Base-by-base conservation (phyloP, 2,888 invertebrate species). In the Lithophane semibrunnea region DNA sequence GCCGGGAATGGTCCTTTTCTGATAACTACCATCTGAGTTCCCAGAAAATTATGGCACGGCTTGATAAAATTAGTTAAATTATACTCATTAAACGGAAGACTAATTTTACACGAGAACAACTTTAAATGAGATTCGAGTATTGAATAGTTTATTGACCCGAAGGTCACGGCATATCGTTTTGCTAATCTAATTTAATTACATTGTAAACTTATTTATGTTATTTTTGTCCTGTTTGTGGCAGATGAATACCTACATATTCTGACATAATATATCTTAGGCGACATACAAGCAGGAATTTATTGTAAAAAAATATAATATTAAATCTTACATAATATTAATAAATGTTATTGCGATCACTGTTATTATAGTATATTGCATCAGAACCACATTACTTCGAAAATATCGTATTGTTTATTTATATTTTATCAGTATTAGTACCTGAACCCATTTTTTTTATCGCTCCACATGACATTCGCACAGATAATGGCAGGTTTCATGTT, bases 401-500 rank as follows among this genome's bases (percentile, higher is more conserved):
- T 44, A 82, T 65, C 18, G 60, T 29, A 63, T 70, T 76, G 72
- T 76, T 86, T 83, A 77, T 83, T 73, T 83, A 73, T 73, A 81
- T 73, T 71, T 83, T 83, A 83, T 83, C 83, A 77, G 70, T 60
- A 77, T 4, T 37, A 69, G 56, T 83, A 80, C 73, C 82, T 82
- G 83, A 71, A 82, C 75, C 67, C 60, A 71, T 72, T 71, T 82
- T 70, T 70, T 77, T 82, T 83, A 86, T 83, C 83, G 52, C 56
- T 73, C 13, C 71, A 69, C 67, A 54, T 71, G 83, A 85, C 77
- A 82, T 83, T 77, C 64, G 78, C 73, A 68, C 58, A 73, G 83
- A 83, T 86, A 86, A 58, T 86, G 24, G 52, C 83, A 71, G 71
- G 79, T 82, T 82, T 85, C 44, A 42, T 61, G 52, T 68, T 65